Evolutionary conservation across 2,113 vertebrate genomes (phyloP), one percentile per base, ranked within the genome.

Genomic region (Pycnonotus jocosus): DNA sequence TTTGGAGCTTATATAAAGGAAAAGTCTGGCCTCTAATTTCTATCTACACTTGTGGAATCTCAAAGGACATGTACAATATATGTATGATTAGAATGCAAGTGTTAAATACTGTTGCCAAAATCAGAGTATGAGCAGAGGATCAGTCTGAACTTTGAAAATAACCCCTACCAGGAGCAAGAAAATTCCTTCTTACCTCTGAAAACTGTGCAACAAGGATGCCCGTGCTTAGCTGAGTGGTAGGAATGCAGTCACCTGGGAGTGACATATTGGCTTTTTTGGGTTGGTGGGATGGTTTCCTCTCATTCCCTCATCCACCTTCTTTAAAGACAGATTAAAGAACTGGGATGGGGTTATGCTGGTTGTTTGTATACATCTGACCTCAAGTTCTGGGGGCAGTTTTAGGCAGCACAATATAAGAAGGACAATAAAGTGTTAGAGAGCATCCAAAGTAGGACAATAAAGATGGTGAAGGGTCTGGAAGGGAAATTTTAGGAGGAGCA

Each of bases 211-310:
- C 10, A 72, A 53, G 6, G 17, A n/a, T 64, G 15, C 28, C 15
- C 25, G 15, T 18, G 10, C 20, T 81, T 73, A 71, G 35, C 31
- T 76, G 31, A 70, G 33, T 1, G 3, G 10, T n/a, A 35, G 47
- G 5, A 10, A 40, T 70, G 11, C 22, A 48, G 28, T 68, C 27
- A 71, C 15, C 6, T 35, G 14, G 11, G 82, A 78, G 9, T 45
- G 22, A 27, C 7, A 27, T 2, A 5, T 16, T 45, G 10, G 4
- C 4, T 50, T 65, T 81, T 37, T 11, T 5, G 12, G n/a, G 7
- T 4, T 11, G 12, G 5, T 2, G 1, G 15, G 7, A 24, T 27
- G 10, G 0, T 57, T 12, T 42, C 2, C 3, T 11, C 8, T 8
- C 8, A 8, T 31, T 0, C 7, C 4, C 11, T 20, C 17, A 4